Evolutionary conservation across 1,140 invertebrate genomes (phyloP), one percentile per base, ranked within the genome.

Genomic region (Monomorium pharaonis): DNA sequence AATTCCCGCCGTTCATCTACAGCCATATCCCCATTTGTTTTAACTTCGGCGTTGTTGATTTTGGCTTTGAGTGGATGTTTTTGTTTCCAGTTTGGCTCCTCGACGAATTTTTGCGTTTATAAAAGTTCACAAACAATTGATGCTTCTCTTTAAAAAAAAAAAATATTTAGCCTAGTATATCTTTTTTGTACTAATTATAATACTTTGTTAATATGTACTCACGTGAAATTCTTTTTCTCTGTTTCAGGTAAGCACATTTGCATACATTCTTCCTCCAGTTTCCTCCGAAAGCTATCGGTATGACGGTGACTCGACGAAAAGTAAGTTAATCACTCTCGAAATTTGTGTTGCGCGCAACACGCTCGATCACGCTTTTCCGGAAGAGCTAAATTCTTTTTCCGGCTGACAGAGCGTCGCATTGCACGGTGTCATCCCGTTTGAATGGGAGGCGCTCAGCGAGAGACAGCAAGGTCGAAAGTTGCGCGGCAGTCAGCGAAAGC

Each of bases 181-280:
- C 37, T 5, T 44, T 18, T 54, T 75, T 21, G 1, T 56, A 42
- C 18, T 37, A 18, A 56, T 56, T 10, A 16, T n/a, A 70, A 70
- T 51, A 24, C 3, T 67, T 56, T 6, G 12, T 49, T 12, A 27
- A 21, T 30, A 12, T 69, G 51, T 33, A 33, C 24, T 67, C 30
- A 84, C 54, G 49, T 72, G n/a, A 10, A 72, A 72, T 3, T 27
- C 42, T 42, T 62, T 58, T 76, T 92, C 91, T 91, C 80, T 92
- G 90, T 93, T 93, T 37, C 90, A 93, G 93, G 93, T 93, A 92
- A 92, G 92, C n/a, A 60, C 16, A 37, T 51, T n/a, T n/a, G n/a
- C 33, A 1, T 3, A 16, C 10, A 60, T 44, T 14, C 37, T 54
- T 14, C n/a, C 14, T 44, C 27, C 30, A 33, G 12, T 37, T n/a